These are phyloP conservation scores for Cataglyphis livida DNA, from an alignment of 2,888 invertebrate genomes.

Conservation along the genomic window DNA sequence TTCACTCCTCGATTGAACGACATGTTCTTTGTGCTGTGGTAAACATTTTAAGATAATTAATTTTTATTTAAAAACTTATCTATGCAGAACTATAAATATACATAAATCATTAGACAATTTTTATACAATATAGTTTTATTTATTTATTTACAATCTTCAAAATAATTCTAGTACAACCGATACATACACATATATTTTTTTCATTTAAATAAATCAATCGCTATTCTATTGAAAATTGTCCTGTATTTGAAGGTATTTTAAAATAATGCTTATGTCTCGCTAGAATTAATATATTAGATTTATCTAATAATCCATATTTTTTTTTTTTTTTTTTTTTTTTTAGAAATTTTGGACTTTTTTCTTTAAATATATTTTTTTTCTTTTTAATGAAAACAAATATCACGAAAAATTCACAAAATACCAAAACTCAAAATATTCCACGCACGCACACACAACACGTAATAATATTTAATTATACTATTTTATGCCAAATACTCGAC, in stretches of 20 bases:
- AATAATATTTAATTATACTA: background rate
- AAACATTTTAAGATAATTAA: constrained; percentile 2
- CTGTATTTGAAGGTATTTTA: background rate
- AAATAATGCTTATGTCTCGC: background rate
- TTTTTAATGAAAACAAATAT: background rate
- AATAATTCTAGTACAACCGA: background rate
- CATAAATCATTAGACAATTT: background rate
- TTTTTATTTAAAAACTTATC: background rate
- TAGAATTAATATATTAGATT: background rate
- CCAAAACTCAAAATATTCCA: background rate
- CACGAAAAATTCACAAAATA: background rate
- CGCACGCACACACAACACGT: too few species aligned
- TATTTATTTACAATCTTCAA: background rate
- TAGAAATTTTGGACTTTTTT: background rate
- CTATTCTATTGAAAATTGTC: background rate
- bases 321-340: background rate
- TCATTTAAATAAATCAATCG: background rate
- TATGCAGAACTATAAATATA: background rate
- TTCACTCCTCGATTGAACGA: constrained; percentile 83
- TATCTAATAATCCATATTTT: background rate
- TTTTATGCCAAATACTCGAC: background rate
- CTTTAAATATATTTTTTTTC: background rate
- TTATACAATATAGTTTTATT: background rate
- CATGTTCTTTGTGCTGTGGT: constrained; percentile 68
- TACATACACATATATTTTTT: background rate